These are phyloP conservation scores for Misgurnus anguillicaudatus DNA, from an alignment of 2,113 vertebrate species.

Conservation along the genomic window DNA sequence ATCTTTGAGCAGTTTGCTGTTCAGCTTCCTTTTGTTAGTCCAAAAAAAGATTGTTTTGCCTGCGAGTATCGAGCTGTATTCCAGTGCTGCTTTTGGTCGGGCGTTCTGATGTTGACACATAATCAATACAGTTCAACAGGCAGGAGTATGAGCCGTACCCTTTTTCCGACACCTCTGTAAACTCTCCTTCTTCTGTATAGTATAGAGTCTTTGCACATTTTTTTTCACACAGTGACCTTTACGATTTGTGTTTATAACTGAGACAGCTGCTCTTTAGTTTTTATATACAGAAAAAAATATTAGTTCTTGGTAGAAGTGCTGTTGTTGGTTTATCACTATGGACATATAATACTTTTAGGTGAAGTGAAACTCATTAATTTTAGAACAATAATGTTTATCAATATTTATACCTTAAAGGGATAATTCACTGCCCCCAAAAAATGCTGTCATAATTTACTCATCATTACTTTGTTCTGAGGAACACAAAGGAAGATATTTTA, in stretches of 20 bases:
- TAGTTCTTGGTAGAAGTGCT: not conserved
- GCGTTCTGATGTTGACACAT: not conserved
- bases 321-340: not conserved
- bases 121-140: slow-evolving; percentile 35
- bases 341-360: too few relatives aligned
- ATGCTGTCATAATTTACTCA: too few relatives aligned
- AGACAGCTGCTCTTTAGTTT: not conserved
- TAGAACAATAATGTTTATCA: too few relatives aligned
- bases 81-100: not conserved
- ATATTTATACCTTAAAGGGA: too few relatives aligned
- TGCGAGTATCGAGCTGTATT: slow-evolving; percentile 10
- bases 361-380: too few relatives aligned
- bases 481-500: too few relatives aligned
- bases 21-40: not conserved
- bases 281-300: not conserved
- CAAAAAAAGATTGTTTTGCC: not conserved
- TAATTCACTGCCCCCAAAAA: too few relatives aligned
- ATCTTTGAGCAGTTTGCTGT: not conserved
- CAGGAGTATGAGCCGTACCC: slow-evolving; percentile 14
- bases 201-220: not conserved
- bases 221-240: not conserved
- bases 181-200: not conserved
- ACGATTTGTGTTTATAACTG: not conserved
- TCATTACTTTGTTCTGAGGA: too few relatives aligned
- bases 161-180: not conserved